Conservation (phyloP, 2,888 invertebrate species). For the Sepiola atlantica region DNA sequence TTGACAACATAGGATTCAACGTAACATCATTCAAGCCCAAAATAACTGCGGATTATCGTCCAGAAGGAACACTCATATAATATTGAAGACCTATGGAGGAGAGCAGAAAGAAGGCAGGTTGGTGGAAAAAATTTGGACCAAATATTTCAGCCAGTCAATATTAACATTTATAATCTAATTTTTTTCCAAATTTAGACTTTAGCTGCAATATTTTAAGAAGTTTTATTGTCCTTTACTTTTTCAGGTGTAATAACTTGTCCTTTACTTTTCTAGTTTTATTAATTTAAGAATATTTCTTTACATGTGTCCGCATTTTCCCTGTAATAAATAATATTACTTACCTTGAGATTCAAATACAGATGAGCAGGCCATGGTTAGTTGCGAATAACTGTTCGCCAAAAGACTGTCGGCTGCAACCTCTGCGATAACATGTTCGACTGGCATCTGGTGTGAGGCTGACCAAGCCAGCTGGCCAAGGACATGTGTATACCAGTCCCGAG, state of each 20-base stretch:
- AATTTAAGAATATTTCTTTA: no score
- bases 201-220: no score
- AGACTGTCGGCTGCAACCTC: conserved; percentile 65
- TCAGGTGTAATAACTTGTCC: no score
- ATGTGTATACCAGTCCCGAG: conserved; percentile 69
- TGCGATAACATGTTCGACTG: conserved; percentile 58
- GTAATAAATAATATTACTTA: conserved; percentile 51
- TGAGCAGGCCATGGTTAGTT: conserved; percentile 72
- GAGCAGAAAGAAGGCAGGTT: not conserved
- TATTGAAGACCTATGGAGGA: not conserved
- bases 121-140: not conserved
- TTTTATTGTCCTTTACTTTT: no score
- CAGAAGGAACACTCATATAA: not conserved
- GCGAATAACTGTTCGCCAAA: conserved; percentile 67
- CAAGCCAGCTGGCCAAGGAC: conserved; percentile 64
- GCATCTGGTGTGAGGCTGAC: conserved; percentile 59
- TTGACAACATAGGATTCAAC: not conserved
- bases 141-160: not conserved
- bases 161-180: no score
- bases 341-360: conserved; percentile 69
- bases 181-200: no score
- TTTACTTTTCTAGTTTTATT: no score
- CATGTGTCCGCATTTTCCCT: no score
- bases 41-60: not conserved
- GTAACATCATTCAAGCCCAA: no score